Conservation (phyloP, 2,113 vertebrate genomes). For the Monarcha castaneiventris region DNA sequence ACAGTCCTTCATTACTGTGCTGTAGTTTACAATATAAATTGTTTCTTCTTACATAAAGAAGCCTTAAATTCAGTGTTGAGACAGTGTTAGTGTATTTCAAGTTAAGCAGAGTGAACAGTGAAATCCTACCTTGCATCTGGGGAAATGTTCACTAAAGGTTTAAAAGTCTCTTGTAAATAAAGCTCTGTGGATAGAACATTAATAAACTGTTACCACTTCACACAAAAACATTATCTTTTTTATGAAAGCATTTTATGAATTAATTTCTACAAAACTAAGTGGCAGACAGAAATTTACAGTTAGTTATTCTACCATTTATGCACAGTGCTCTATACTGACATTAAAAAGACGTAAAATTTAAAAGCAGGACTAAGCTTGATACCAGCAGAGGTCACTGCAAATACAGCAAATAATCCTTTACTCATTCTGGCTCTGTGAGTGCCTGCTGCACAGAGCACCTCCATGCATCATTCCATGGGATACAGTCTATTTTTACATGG, state of each 20-base stretch:
- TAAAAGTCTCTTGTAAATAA: constrained; percentile 99
- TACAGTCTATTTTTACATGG: accelerated
- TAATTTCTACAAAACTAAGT: background rate
- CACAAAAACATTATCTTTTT: background rate
- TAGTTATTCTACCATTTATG: background rate
- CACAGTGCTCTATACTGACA: background rate
- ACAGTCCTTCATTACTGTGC: background rate
- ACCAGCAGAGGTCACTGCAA: constrained; percentile 48
- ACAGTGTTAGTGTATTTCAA: background rate
- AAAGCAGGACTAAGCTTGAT: background rate
- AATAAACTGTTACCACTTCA: constrained; percentile 32
- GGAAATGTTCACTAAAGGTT: constrained; percentile 97
- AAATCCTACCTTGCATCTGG: constrained; percentile 91
- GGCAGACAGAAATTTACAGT: background rate
- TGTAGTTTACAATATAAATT: background rate
- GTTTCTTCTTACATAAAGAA: background rate
- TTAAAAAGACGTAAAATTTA: background rate
- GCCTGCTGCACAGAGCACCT: background rate
- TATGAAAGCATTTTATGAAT: background rate
- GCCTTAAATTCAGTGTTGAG: background rate
- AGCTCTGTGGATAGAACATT: constrained; percentile 81
- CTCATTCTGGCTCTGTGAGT: background rate
- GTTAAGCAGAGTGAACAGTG: background rate
- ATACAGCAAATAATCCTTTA: background rate
- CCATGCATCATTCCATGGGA: accelerated